phyloP scores from a whole-genome alignment of 2,888 invertebrate genomes.

The Nebria salina region DNA sequence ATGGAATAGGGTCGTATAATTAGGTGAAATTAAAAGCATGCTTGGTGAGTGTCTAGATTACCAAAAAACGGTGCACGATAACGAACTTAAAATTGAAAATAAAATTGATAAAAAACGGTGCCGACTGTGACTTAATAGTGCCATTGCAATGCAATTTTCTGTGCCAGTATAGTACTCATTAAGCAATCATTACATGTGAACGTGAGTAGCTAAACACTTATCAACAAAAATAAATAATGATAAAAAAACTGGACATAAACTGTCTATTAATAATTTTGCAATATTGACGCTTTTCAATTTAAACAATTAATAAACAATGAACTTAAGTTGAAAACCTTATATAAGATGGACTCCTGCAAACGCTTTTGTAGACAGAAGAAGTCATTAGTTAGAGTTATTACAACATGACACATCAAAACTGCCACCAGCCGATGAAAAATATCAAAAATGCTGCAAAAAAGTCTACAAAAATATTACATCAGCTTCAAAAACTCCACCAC shows the following conservation, averaged over 20 bases:
- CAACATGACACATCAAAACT: conserved; percentile 48
- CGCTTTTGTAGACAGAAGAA: conserved; percentile 65
- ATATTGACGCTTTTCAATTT: conserved; percentile 39
- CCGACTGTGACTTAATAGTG: conserved; percentile 63
- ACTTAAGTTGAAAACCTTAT: conserved; percentile 47
- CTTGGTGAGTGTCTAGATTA: conserved; percentile 59
- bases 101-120: conserved; percentile 57
- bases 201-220: conserved; percentile 70
- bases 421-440: conserved; percentile 49
- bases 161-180: conserved; percentile 62
- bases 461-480: conserved; percentile 56
- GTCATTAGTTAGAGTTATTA: conserved; percentile 52
- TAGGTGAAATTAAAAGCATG: conserved; percentile 54
- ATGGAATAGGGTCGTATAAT: conserved; percentile 17
- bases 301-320: conserved; percentile 43
- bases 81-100: conserved; percentile 53
- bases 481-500: conserved; percentile 60
- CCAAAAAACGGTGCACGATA: conserved; percentile 59
- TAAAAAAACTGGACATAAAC: conserved; percentile 49
- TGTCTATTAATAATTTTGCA: conserved; percentile 46
- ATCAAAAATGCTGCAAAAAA: conserved; percentile 59
- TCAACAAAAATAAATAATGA: conserved; percentile 56
- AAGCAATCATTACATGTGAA: conserved; percentile 77
- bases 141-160: conserved; percentile 63
- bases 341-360: conserved; percentile 62